Base-by-base conservation (phyloP, 2,113 vertebrate species). In the Micromys minutus region DNA sequence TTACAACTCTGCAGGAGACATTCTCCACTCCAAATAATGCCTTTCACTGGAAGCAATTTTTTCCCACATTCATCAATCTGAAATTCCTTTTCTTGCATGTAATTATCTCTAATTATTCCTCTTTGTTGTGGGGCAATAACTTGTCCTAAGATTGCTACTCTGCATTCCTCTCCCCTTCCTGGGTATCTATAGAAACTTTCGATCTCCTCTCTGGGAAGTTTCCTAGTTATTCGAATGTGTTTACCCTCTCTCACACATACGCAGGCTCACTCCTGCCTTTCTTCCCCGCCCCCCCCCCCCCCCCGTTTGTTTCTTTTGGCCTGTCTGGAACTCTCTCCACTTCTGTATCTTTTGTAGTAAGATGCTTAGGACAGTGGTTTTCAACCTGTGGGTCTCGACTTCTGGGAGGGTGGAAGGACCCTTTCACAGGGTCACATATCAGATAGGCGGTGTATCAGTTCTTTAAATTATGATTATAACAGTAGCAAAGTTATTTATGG, bases 1-100 rank as follows among this genome's bases (percentile, higher is more conserved):
- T 93, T 95, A 79, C 89, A 89, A 87, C 95, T 95, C 89, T 71
- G 34, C 72, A 90, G 89, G 63, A 74, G 84, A 76, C n/a, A 96
- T 92, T 94, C 42, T n/a, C 88, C n/a, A 93, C 61, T 77, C 83
- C 52, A 52, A 96, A 96, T 45, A 63, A 94, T 71, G 75, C 50
- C 42, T 95, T 29, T 95, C 69, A 84, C 63, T 79, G 65, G 89
- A 47, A 93, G 74, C 39, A 90, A 80, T 61, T 57, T 52, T n/a
- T 90, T 92, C 94, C 87, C 67, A 95, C 69, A 80, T 96, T 65
- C 89, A 93, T 96, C 93, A 95, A 39, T 65, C 79, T 96, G 72
- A 97, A 95, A 95, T 93, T 91, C 85, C 80, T 94, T 93, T 52
- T 75, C 61, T 95, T 96, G 94, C 50, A 89, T 47, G 31, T 61